phyloP scores from a whole-genome alignment of 2,113 vertebrate species.

The Rhynchomys soricoides region DNA sequence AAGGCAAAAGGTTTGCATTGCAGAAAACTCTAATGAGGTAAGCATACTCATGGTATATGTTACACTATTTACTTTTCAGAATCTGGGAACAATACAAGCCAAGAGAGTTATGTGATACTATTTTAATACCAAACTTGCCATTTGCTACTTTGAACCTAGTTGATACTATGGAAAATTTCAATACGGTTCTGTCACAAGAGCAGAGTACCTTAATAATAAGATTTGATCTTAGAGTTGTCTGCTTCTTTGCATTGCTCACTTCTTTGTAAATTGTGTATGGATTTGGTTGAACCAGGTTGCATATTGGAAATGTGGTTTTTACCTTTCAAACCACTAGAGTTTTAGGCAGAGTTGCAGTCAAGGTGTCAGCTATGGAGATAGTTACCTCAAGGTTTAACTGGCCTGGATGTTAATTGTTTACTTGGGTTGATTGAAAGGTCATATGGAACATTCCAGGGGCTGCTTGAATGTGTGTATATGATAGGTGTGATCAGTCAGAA shows the following conservation, averaged over 20 bases:
- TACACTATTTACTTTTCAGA: neutral
- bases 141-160: neutral
- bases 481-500: neutral
- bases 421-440: neutral
- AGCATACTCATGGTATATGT: neutral
- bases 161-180: neutral
- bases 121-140: constrained; percentile 4
- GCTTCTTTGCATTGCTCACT: neutral
- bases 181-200: neutral
- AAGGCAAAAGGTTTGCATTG: neutral
- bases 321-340: neutral
- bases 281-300: constrained; percentile 3
- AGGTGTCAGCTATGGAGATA: neutral
- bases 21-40: neutral
- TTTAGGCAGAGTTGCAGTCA: neutral
- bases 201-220: neutral
- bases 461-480: neutral
- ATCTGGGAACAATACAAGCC: neutral
- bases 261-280: neutral
- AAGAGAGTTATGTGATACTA: neutral
- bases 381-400: neutral
- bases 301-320: constrained; percentile 20
- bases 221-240: neutral
- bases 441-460: neutral
- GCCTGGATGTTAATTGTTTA: neutral